These are phyloP conservation scores for Diaprepes abbreviatus DNA, from an alignment of 2,888 invertebrate genomes.

Conservation along the genomic window DNA sequence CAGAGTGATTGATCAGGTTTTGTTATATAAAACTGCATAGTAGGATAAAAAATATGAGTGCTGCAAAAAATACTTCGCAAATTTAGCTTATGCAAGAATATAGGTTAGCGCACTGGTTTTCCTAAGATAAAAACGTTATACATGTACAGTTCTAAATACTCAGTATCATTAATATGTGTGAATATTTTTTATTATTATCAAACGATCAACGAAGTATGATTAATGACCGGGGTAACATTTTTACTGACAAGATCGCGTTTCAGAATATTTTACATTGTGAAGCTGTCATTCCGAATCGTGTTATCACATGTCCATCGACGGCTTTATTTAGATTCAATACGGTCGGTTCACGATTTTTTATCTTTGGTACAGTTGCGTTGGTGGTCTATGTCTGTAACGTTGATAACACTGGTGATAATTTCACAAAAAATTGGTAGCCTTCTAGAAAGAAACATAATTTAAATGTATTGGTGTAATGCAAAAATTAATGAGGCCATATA, in stretches of 20 bases:
- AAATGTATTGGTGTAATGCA: neutral
- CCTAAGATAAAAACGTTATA: neutral
- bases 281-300: slow-evolving; percentile 59
- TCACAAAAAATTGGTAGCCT: slow-evolving; percentile 9
- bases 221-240: slow-evolving; percentile 57
- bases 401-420: slow-evolving; percentile 39
- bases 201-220: slow-evolving; percentile 51
- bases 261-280: slow-evolving; percentile 61
- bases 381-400: slow-evolving; percentile 44
- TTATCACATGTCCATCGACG: slow-evolving; percentile 63
- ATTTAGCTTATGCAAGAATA: too few species aligned
- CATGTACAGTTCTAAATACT: neutral
- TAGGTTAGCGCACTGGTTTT: neutral
- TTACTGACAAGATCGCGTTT: slow-evolving; percentile 60
- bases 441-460: slow-evolving; percentile 10
- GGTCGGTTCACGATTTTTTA: slow-evolving; percentile 44
- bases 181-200: slow-evolving; percentile 47
- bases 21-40: too few species aligned
- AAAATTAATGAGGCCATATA: neutral
- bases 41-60: too few species aligned
- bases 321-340: slow-evolving; percentile 57
- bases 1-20: too few species aligned
- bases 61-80: too few species aligned
- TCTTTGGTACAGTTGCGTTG: slow-evolving; percentile 48
- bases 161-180: slow-evolving; percentile 39